Percentiles rank a stretch among this genome's conserved stretches.
Evolutionary conservation across 2,797 vertebrate genomes (phyloP).

Genomic region (Esox lucius): DNA sequence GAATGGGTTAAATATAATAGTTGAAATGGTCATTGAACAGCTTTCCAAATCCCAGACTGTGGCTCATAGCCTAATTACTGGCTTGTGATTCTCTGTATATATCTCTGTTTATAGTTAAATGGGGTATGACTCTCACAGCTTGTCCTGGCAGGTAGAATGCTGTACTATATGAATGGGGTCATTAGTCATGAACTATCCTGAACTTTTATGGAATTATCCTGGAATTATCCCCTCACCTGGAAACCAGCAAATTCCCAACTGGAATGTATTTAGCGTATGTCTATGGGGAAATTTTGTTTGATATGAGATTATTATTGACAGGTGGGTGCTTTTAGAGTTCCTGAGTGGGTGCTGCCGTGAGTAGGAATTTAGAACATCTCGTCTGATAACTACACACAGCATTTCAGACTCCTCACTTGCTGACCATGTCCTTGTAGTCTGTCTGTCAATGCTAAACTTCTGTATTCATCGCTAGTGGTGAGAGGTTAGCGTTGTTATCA

Average conservation of each 20-base stretch:
- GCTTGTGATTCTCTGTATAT: conserved; percentile 22
- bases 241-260: conserved; percentile 4
- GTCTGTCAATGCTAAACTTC: neutral
- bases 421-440: neutral
- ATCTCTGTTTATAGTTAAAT: conserved; percentile 8
- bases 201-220: conserved; percentile 41
- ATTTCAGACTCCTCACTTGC: neutral
- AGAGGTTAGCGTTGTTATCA: no score
- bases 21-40: neutral
- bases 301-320: no score
- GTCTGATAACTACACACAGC: neutral
- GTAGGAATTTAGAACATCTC: neutral
- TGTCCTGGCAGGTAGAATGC: conserved; percentile 51
- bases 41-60: conserved; percentile 29
- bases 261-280: conserved; percentile 21
- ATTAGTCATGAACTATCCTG: conserved; percentile 57
- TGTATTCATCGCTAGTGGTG: no score
- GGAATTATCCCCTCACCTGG: conserved; percentile 50
- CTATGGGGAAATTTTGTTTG: neutral
- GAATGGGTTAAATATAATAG: neutral
- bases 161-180: conserved; percentile 35
- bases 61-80: conserved; percentile 27
- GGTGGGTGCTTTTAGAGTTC: no score
- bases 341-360: neutral
- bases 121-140: conserved; percentile 31